These are phyloP conservation scores for Heliconius ethilla DNA, from an alignment of 2,888 invertebrate genomes.

Conservation along the genomic window DNA sequence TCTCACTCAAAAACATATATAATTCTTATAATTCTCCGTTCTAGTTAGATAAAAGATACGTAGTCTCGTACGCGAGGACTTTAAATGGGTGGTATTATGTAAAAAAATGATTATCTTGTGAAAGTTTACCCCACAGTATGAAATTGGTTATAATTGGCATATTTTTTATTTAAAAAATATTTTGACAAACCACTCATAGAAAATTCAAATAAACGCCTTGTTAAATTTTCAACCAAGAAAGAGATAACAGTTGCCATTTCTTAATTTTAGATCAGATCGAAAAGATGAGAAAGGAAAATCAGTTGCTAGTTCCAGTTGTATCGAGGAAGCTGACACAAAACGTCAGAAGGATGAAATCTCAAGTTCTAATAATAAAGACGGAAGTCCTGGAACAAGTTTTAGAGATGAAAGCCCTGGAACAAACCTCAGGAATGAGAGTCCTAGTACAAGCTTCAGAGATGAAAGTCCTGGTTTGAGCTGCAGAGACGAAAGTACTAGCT, in stretches of 20 bases:
- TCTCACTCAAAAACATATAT: neutral
- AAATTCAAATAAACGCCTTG: neutral
- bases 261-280: slow-evolving; percentile 11
- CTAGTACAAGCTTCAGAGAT: slow-evolving; percentile 30
- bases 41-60: neutral
- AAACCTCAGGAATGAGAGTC: slow-evolving; percentile 28
- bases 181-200: neutral
- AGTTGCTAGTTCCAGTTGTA: slow-evolving; percentile 16
- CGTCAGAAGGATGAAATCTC: slow-evolving; percentile 21
- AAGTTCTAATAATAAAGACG: slow-evolving; percentile 30
- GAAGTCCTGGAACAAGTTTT: slow-evolving; percentile 32
- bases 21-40: neutral
- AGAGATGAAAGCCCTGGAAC: slow-evolving; percentile 35
- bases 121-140: neutral
- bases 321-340: slow-evolving; percentile 11
- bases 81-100: no score
- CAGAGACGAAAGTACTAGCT: slow-evolving; percentile 27
- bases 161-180: neutral
- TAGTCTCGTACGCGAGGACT: neutral
- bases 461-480: slow-evolving; percentile 26
- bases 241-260: neutral
- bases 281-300: slow-evolving; percentile 24
- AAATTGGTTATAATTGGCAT: neutral
- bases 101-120: neutral
- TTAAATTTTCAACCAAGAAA: neutral